phyloP scores from a whole-genome alignment of 2,888 invertebrate genomes.

The Chromoteleia sp. region DNA sequence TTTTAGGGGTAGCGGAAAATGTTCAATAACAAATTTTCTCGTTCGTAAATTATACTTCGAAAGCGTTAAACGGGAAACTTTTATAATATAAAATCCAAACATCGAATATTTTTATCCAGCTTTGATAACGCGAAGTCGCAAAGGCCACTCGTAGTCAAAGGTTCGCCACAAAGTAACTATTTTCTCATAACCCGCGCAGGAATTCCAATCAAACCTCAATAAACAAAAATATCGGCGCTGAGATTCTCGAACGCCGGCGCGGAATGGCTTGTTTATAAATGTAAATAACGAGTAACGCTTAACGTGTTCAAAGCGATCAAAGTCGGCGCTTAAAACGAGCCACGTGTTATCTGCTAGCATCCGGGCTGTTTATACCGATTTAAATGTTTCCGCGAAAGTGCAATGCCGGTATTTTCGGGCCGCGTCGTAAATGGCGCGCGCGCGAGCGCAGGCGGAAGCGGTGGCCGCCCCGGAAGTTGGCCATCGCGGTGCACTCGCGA shows the following conservation, averaged over 20 bases:
- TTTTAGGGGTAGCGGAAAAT: too few relatives aligned
- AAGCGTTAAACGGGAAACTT: too few relatives aligned
- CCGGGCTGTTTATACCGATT: conserved; percentile 19
- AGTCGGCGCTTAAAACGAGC: conserved; percentile 23
- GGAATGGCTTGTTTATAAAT: conserved; percentile 35
- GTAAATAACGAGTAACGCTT: conserved; percentile 39
- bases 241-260: conserved; percentile 1
- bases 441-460: conserved; percentile 21
- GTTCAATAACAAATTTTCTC: too few relatives aligned
- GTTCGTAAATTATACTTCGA: too few relatives aligned
- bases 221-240: conserved; percentile 17
- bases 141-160: background rate
- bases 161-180: conserved; percentile 6
- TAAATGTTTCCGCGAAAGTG: conserved; percentile 42
- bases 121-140: background rate
- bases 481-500: conserved; percentile 9
- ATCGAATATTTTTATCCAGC: background rate
- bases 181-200: conserved; percentile 4
- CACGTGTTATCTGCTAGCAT: conserved; percentile 52
- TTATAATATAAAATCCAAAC: background rate
- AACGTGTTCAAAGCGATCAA: conserved; percentile 28
- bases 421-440: conserved; percentile 22
- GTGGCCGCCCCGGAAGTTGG: conserved; percentile 37
- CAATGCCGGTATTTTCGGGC: conserved; percentile 34
- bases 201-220: conserved; percentile 13